Percentiles rank a stretch among this genome's conserved stretches.
Conservation (phyloP, 2,113 vertebrate species). For the Cynocephalus volans region DNA sequence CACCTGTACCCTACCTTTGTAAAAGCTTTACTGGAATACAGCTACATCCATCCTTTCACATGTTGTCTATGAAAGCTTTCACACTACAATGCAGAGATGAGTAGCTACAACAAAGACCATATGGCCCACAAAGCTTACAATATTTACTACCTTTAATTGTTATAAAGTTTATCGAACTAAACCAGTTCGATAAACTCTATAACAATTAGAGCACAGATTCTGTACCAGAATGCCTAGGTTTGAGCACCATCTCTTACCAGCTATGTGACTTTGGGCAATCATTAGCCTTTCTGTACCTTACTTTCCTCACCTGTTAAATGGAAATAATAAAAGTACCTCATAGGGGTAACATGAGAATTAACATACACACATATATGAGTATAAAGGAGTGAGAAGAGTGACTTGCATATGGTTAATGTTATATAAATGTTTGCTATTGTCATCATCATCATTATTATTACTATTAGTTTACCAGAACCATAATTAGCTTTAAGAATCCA, state of each 20-base stretch:
- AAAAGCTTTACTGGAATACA: background rate
- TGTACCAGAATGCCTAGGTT: background rate
- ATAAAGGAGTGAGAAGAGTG: background rate
- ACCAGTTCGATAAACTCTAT: too few species aligned
- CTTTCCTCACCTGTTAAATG: background rate
- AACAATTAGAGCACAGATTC: background rate
- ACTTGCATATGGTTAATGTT: background rate
- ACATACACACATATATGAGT: background rate
- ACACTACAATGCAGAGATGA: background rate
- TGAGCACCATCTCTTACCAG: background rate
- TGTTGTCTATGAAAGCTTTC: background rate
- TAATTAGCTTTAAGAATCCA: slow-evolving; percentile 45
- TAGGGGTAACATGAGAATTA: background rate
- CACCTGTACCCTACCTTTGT: background rate
- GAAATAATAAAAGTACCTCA: background rate
- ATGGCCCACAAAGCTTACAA: background rate
- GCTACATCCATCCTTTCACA: background rate
- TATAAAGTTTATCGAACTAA: background rate
- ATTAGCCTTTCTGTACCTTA: background rate
- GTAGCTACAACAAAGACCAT: background rate
- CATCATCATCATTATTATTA: background rate
- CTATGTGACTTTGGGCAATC: background rate
- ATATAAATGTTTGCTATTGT: background rate
- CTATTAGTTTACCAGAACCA: background rate
- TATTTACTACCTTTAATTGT: background rate